A percentile compares a stretch with the other conserved stretches of the same genome.
Evolutionary conservation across 2,797 vertebrate species (phyloP).

Genomic region (Anisognathus igniventris): DNA sequence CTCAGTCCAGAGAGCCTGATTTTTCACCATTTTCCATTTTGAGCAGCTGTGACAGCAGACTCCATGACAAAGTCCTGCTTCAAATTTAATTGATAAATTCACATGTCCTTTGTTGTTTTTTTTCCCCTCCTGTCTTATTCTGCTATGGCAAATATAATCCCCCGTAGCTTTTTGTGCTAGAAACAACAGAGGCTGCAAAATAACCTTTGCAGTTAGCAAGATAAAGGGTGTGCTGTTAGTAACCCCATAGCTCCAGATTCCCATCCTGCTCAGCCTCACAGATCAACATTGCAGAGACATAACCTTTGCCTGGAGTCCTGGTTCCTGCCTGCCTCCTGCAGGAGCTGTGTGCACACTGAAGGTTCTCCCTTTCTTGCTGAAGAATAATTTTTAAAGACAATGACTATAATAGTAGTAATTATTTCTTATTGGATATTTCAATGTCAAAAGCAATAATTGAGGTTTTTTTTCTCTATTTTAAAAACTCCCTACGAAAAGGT

Average conservation of each 20-base stretch:
- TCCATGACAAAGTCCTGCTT: neutral
- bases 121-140: neutral
- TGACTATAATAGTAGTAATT: neutral
- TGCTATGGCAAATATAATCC: neutral
- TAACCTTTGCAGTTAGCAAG: neutral
- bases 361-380: neutral
- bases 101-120: neutral
- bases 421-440: neutral
- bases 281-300: neutral
- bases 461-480: neutral
- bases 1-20: neutral
- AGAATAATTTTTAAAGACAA: neutral
- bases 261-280: neutral
- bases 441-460: neutral
- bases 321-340: neutral
- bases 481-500: neutral
- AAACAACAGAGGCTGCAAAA: neutral
- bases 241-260: neutral
- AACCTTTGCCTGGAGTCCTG: neutral
- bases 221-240: neutral
- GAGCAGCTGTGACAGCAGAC: neutral
- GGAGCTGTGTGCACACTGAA: neutral
- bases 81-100: neutral
- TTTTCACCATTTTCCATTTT: conserved; percentile 6
- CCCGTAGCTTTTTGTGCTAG: neutral